Evolutionary conservation across 2,888 invertebrate genomes (phyloP), one percentile per base, ranked within the genome.

Genomic region (Anodontia alba): DNA sequence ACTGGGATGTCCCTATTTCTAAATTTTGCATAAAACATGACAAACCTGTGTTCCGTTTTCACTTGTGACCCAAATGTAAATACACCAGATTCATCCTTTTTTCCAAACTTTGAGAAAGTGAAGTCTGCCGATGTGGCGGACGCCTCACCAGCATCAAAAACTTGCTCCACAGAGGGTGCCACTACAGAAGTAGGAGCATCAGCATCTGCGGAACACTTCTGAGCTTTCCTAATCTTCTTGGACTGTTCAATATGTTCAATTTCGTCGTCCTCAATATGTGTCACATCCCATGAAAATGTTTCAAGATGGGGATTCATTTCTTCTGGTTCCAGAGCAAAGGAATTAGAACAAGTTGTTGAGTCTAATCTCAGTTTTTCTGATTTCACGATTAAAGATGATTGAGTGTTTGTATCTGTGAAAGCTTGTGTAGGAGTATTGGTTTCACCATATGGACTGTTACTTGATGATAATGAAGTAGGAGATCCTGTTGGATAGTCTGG

Each of bases 41-140:
- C n/a, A 20, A 15, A 62, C 62, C 62, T 62, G 62, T 62, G 62
- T 62, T 62, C 62, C 17, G 62, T 10, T 10, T 62, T 67, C 26
- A 67, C 57, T 46, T 57, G 73, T 43, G 57, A 54, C 54, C 81
- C 80, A 81, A 84, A 84, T 49, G 81, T 79, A 78, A 83, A 87
- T 29, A 81, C 66, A 46, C 85, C 75, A 49, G 46, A 49, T 70
- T 78, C 81, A 42, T 84, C 85, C 66, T 86, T 86, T 23, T 87
- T 80, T 23, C 90, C 91, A 87, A 91, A 91, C 79, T 91, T 89
- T 31, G 86, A 84, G 78, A 92, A 91, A n/a, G 82, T 87, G 78
- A 89, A 92, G 29, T 90, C 87, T n/a, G 87, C 73, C 17, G 88
- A 76, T n/a, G 89, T 87, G 26, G 82, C 84, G 36, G 76, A 57